Base-by-base conservation (phyloP, 2,888 invertebrate genomes). In the Sarcophaga caerulescens region DNA sequence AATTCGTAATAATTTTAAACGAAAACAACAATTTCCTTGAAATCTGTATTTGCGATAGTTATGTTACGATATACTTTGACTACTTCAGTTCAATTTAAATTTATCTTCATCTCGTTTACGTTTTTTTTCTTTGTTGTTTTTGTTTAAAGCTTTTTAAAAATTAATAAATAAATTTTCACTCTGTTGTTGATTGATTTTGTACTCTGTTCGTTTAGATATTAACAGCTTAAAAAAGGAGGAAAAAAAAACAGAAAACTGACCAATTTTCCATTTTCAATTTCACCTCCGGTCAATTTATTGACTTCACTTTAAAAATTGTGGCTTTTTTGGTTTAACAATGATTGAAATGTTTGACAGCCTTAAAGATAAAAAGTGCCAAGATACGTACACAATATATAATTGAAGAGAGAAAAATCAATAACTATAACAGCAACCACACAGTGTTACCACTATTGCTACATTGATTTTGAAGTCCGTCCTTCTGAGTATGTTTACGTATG, bases 241-340 rank as follows among this genome's bases (percentile, higher is more conserved):
- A 35, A 2, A 35, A 52, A 66, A n/a, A 25, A 70, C 69, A 75
- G 68, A 75, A 75, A 62, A 71, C 60, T 82, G 75, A 73, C 60
- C 75, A 81, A 77, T 85, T 78, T 81, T 85, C 71, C 71, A 78
- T 85, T 87, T 85, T 75, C 75, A 84, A 85, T 87, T 87, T 87
- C 87, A 87, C 87, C 85, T 85, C 84, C 84, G 85, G 87, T 79
- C 83, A 87, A 87, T 85, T 87, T 81, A 85, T 80, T 80, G 69
- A 80, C 85, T 80, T 82, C 62, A 79, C 78, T 81, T 84, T 44
- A 81, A 81, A 70, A 71, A 65, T 68, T 74, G 68, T 75, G 47
- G 35, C 74, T 60, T 3, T 74, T 60, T 60, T 10, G 60, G 17
- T 79, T 75, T 35, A 10, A 78, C 45, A 75, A 81, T 81, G 87